Evolutionary conservation across 2,113 vertebrate species (phyloP).

Genomic region (Dryoscopus gambensis): DNA sequence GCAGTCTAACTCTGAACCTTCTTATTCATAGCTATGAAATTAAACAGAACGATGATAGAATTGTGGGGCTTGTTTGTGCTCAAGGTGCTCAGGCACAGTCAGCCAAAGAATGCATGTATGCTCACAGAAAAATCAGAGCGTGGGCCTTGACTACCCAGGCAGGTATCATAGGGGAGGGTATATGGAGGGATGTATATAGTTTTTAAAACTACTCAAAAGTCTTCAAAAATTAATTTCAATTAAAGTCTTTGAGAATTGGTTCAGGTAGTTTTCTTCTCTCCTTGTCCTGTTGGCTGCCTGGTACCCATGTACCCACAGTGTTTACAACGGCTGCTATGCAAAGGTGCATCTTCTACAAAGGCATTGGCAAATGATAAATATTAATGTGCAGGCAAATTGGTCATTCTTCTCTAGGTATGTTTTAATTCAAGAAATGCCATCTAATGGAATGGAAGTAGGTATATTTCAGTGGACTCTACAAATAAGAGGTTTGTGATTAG

Average conservation of each 20-base stretch:
- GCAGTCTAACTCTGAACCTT: background rate
- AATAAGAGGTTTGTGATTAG: background rate
- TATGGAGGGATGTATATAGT: background rate
- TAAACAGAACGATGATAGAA: background rate
- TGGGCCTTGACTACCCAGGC: background rate
- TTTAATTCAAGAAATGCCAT: background rate
- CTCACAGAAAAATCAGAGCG: background rate
- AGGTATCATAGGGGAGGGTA: background rate
- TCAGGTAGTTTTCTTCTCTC: background rate
- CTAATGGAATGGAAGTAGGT: background rate
- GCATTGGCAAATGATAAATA: background rate
- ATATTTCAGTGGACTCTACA: background rate
- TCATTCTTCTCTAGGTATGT: background rate
- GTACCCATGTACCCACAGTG: background rate
- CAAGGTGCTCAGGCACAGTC: background rate
- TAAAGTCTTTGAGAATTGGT: background rate
- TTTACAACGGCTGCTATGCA: background rate
- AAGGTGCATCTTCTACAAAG: background rate
- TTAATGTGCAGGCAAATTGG: background rate
- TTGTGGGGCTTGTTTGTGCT: background rate
- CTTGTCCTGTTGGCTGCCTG: background rate
- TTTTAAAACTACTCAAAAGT: background rate
- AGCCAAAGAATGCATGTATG: background rate
- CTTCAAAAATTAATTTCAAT: background rate
- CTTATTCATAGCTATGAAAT: background rate